Evolutionary conservation across 2,113 vertebrate genomes (phyloP), one percentile per base, ranked within the genome.

Genomic region (Phalacrocorax aristotelis): DNA sequence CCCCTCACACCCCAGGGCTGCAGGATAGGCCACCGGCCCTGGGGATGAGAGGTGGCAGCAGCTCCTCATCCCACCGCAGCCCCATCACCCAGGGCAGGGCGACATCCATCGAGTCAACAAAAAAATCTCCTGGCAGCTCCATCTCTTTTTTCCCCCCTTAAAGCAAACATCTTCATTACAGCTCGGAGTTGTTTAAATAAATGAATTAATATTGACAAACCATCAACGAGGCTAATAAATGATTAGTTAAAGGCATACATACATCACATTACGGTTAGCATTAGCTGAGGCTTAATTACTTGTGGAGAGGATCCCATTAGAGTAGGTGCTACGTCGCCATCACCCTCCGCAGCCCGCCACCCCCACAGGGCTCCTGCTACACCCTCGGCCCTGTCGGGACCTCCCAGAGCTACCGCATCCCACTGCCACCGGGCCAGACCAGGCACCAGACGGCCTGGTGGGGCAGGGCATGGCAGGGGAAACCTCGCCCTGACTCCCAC

Each of bases 161-260:
- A 96, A 94, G 97, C 94, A 97, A 97, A 98, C 98, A 98, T 98
- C 98, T 98, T 98, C 98, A 98, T 98, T 98, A 98, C 89, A 69
- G 98, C 97, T 97, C 95, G 52, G 96, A 98, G 98, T 98, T 98
- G 98, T 98, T 98, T 98, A 98, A 98, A 98, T 98, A 98, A 98
- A 98, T 98, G 98, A 98, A 98, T 98, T 98, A 98, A 98, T 98
- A 98, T 98, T 98, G 98, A 98, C 97, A 98, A 98, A 98, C 98
- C 97, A 98, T 98, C 98, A 98, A 98, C 93, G 95, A 97, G 96
- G 97, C 98, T 98, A 98, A 98, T 98, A 98, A 98, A 98, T 98
- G 98, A 98, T 98, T 98, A 98, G 98, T 98, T 98, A 98, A 98
- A 98, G 98, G 98, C 90, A 94, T 97, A 97, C 98, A 98, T 98